Evolutionary conservation across 2,113 vertebrate species (phyloP).

Genomic region (Ginglymostoma cirratum): DNA sequence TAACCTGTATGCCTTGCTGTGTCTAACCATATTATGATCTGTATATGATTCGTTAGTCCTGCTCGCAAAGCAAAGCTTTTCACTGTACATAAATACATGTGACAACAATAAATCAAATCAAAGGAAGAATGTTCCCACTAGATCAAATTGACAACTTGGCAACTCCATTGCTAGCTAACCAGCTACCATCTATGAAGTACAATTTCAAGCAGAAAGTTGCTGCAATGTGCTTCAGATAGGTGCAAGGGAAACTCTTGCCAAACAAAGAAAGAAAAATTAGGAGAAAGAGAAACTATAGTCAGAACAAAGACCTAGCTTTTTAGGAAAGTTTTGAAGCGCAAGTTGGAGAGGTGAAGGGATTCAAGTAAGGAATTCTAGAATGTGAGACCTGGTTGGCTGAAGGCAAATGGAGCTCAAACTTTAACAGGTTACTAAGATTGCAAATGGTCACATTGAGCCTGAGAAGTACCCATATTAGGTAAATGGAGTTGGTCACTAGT

Average conservation of each 20-base stretch:
- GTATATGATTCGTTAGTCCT: too few species aligned
- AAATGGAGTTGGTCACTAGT: neutral
- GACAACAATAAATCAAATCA: too few species aligned
- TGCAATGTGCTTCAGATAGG: neutral
- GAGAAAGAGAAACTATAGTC: neutral
- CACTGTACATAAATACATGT: too few species aligned
- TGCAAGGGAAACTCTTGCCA: neutral
- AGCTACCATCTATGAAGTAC: neutral
- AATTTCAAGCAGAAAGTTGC: neutral
- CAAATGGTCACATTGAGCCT: neutral
- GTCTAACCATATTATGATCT: too few species aligned
- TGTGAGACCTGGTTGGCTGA: neutral
- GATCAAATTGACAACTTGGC: neutral
- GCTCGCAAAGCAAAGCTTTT: too few species aligned
- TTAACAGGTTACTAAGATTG: neutral
- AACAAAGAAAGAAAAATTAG: neutral
- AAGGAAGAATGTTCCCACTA: neutral
- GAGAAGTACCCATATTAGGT: neutral
- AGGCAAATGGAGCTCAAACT: neutral
- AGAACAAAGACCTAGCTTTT: neutral
- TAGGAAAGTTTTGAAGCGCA: neutral
- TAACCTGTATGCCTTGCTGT: too few species aligned
- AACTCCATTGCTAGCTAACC: neutral
- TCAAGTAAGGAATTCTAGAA: neutral
- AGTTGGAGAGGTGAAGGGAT: neutral